Conservation (phyloP, 1,140 invertebrate genomes). For the Zaprionus ghesquierei region DNA sequence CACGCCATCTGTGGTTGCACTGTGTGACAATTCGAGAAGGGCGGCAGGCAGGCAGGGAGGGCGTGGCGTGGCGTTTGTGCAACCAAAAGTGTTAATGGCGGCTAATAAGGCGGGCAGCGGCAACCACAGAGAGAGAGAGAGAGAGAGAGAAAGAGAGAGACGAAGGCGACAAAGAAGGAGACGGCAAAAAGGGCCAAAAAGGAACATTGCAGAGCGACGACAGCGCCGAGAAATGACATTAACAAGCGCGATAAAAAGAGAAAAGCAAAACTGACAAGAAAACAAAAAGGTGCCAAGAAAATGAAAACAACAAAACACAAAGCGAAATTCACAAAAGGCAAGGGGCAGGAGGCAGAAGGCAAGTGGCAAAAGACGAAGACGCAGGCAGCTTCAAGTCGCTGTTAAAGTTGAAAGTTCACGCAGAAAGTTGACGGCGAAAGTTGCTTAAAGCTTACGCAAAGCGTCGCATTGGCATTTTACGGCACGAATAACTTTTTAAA, state of each 20-base stretch:
- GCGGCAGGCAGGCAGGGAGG: neutral
- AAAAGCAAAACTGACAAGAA: conserved; percentile 28
- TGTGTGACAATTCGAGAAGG: conserved; percentile 10
- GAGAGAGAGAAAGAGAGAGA: neutral
- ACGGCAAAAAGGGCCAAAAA: conserved; percentile 1
- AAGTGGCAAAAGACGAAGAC: too few relatives aligned
- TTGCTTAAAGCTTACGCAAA: conserved; percentile 33
- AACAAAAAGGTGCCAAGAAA: conserved; percentile 14
- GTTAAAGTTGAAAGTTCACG: neutral
- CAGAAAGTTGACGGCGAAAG: conserved; percentile 40
- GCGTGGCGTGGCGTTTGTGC: neutral
- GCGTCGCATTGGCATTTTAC: conserved; percentile 17
- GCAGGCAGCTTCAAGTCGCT: neutral
- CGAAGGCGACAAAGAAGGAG: neutral
- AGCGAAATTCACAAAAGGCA: conserved; percentile 27
- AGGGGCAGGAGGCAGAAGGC: conserved; percentile 3
- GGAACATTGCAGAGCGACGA: conserved; percentile 6
- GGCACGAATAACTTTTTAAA: conserved; percentile 40
- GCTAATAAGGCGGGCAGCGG: conserved; percentile 72
- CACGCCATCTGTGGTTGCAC: neutral
- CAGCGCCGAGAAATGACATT: conserved; percentile 57
- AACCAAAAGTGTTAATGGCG: conserved; percentile 72
- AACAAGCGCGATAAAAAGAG: conserved; percentile 72
- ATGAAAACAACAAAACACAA: conserved; percentile 10
- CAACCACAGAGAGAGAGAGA: conserved; percentile 8